These are phyloP conservation scores for Xestia xanthographa DNA, from an alignment of 2,888 invertebrate genomes.

Conservation along the genomic window DNA sequence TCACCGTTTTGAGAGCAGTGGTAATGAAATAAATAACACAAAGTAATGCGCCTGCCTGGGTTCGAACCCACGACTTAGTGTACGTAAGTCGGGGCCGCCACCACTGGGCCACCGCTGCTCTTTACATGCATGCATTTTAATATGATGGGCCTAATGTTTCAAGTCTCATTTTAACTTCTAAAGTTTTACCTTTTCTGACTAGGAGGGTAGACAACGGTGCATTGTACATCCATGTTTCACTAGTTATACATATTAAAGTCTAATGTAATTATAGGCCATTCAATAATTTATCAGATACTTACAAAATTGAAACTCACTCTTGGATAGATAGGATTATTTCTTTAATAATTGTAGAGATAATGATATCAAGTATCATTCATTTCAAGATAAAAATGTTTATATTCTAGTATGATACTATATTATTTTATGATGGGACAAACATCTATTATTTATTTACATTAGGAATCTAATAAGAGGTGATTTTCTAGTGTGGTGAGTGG, in stretches of 20 bases:
- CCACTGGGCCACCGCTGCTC: no score
- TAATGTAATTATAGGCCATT: constrained; percentile 3
- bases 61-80: no score
- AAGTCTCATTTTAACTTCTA: neutral
- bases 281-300: constrained; percentile 20
- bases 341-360: constrained; percentile 21
- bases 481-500: neutral
- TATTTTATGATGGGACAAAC: constrained; percentile 7
- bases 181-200: neutral
- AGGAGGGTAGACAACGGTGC: neutral
- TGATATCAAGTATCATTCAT: constrained; percentile 21
- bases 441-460: constrained; percentile 9
- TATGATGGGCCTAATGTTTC: neutral
- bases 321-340: neutral
- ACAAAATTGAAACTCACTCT: neutral
- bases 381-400: constrained; percentile 24
- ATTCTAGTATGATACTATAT: neutral
- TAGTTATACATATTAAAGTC: neutral
- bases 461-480: neutral
- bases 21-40: no score
- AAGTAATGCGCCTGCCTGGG: no score
- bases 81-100: no score
- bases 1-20: no score
- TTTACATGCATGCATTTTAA: neutral
- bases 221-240: neutral